A percentile compares a stretch with the other conserved stretches of the same genome.
These are phyloP conservation scores for Anabas testudineus DNA, from an alignment of 2,797 vertebrate genomes.

Conservation along the genomic window DNA sequence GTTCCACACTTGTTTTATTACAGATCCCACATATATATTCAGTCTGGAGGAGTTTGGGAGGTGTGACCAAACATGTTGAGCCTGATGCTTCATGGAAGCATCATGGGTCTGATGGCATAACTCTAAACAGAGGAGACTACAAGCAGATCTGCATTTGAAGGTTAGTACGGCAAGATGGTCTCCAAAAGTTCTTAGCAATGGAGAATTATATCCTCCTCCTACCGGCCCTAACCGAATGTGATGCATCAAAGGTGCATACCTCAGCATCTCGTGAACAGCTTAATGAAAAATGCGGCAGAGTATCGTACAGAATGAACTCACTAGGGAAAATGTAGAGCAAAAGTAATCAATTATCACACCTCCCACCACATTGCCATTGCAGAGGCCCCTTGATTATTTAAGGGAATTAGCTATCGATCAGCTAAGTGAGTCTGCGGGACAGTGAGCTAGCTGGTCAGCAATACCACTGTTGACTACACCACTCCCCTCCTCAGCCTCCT, in stretches of 20 bases:
- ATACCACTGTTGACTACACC: constrained; percentile 20
- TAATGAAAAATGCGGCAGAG: constrained; percentile 71
- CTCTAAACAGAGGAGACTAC: constrained; percentile 10
- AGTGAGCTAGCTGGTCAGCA: constrained; percentile 56
- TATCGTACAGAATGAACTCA: constrained; percentile 62
- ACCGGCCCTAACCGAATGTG: constrained; percentile 60
- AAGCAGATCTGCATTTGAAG: constrained; percentile 20
- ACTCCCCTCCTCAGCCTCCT: constrained; percentile 23
- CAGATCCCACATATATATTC: not conserved
- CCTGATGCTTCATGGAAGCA: constrained; percentile 1
- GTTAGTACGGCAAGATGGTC: constrained; percentile 17
- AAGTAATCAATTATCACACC: constrained; percentile 82
- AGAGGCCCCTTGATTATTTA: constrained; percentile 82
- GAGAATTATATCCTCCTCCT: constrained; percentile 41
- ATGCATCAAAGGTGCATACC: constrained; percentile 62
- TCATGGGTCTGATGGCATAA: constrained; percentile 3
- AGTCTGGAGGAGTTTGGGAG: not conserved
- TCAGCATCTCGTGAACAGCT: constrained; percentile 74
- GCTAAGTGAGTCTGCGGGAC: constrained; percentile 78
- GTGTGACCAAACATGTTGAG: constrained; percentile 9
- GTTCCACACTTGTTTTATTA: not conserved
- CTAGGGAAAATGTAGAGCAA: constrained; percentile 76
- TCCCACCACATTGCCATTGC: constrained; percentile 66
- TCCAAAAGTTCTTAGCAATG: constrained; percentile 35
- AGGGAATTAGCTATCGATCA: constrained; percentile 87